A percentile compares a stretch with the other conserved stretches of the same genome.
Conservation (phyloP, 2,113 vertebrate species). For the Nerophis lumbriciformis region DNA sequence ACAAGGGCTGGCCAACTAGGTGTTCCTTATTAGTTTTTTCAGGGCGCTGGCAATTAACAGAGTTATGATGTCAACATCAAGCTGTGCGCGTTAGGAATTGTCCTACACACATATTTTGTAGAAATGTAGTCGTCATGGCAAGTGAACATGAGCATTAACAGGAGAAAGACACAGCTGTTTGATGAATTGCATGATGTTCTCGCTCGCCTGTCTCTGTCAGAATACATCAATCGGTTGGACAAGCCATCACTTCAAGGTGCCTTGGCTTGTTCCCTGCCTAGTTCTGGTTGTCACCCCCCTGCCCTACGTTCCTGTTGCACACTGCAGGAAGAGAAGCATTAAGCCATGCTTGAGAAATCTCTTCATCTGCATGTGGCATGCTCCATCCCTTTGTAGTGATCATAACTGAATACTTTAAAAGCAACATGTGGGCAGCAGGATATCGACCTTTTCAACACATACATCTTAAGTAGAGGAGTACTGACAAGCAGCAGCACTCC, state of each 20-base stretch:
- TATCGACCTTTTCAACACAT: constrained; percentile 28
- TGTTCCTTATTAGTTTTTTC: no score
- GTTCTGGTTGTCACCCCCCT: constrained; percentile 22
- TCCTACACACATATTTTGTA: background rate
- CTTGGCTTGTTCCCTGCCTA: constrained; percentile 27
- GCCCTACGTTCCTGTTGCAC: constrained; percentile 18
- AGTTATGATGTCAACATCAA: no score
- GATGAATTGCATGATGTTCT: constrained; percentile 63
- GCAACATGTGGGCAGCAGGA: constrained; percentile 35
- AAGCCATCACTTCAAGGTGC: constrained; percentile 64
- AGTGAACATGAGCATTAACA: no score
- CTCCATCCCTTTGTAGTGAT: constrained; percentile 53
- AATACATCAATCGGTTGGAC: constrained; percentile 62
- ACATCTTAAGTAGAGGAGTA: constrained; percentile 36
- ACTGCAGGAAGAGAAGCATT: constrained; percentile 49
- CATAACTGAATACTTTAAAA: constrained; percentile 53
- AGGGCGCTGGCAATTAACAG: no score
- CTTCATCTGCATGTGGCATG: constrained; percentile 55
- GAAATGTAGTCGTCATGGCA: no score
- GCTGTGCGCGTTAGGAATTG: background rate
- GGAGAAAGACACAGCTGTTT: constrained; percentile 43
- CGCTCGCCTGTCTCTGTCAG: constrained; percentile 58
- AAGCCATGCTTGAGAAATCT: constrained; percentile 64
- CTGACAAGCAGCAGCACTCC: constrained; percentile 10
- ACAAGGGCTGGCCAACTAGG: no score